Conservation (phyloP, 2,888 invertebrate genomes). For the Drosophila prostipennis region DNA sequence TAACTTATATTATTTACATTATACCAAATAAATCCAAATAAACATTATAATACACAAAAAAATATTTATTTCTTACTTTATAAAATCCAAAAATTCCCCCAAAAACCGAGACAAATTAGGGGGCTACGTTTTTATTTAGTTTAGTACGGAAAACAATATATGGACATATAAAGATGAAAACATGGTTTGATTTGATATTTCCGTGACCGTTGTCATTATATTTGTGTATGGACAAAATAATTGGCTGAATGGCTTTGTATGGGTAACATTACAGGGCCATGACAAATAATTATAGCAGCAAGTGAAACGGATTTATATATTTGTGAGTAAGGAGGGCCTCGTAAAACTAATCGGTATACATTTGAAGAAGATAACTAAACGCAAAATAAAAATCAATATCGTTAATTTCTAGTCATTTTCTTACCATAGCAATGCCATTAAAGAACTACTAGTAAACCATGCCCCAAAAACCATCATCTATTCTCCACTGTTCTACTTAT, state of each 20-base stretch:
- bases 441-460: not conserved
- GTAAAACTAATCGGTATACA: slow-evolving; percentile 4
- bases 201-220: slow-evolving; percentile 79
- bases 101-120: not conserved
- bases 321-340: slow-evolving; percentile 1
- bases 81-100: too few relatives aligned
- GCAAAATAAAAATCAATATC: slow-evolving; percentile 13
- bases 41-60: too few relatives aligned
- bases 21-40: too few relatives aligned
- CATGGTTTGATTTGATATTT: slow-evolving; percentile 75
- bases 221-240: slow-evolving; percentile 10
- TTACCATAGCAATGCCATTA: not conserved
- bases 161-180: slow-evolving; percentile 9
- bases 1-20: too few relatives aligned
- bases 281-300: slow-evolving; percentile 24
- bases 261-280: not conserved
- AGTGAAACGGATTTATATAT: slow-evolving; percentile 8
- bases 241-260: not conserved
- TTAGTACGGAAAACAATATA: not conserved
- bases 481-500: too few relatives aligned
- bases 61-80: too few relatives aligned
- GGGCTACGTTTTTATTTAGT: not conserved
- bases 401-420: not conserved
- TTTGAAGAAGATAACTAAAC: not conserved
- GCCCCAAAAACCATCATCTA: not conserved